Base-by-base conservation (phyloP, 2,888 invertebrate species). In the Sarcophaga caerulescens region DNA sequence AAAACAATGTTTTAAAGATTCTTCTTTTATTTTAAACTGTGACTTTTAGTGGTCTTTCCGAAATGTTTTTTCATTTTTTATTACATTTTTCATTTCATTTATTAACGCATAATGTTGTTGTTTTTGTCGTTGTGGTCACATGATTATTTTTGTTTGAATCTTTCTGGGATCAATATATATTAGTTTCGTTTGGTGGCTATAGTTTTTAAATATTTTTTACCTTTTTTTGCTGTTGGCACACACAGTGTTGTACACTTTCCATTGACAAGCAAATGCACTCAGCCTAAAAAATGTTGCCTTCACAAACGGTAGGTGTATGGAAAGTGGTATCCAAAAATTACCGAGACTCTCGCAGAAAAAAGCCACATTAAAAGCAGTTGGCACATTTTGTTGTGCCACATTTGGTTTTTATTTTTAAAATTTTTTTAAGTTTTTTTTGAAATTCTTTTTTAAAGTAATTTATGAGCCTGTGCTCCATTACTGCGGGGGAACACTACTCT, bases 251-350 rank as follows among this genome's bases (percentile, higher is more conserved):
- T 89, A 88, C 90, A 90, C 90, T 89, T 90, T 90, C 89, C 91
- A 90, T 91, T 91, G 92, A 93, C 93, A 93, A 93, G 93, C 92
- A 93, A 93, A 93, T 93, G 93, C 93, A 93, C 93, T 93, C 93
- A 93, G 90, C 90, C 90, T 90, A 81, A 91, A 35, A 92, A 92
- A 90, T 91, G 91, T 90, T 89, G 88, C 87, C 21, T 59, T 62
- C 60, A 21, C 17, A 12, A 52, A 65, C 66, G n/a, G n/a, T 68
- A 66, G 44, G 79, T 59, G 70, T 68, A 59, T 35, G 60, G 70
- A 62, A 75, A 84, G 68, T 63, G 76, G 60, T 52, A 82, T 69
- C 78, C 66, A 21, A 85, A 76, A 81, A 52, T 14, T 14, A 74
- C 44, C 60, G 63, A 80, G 47, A 70, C 19, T 45, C 52, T 12